Conservation (phyloP, 2,888 invertebrate species). For the Caenorhabditis sulstoni region DNA sequence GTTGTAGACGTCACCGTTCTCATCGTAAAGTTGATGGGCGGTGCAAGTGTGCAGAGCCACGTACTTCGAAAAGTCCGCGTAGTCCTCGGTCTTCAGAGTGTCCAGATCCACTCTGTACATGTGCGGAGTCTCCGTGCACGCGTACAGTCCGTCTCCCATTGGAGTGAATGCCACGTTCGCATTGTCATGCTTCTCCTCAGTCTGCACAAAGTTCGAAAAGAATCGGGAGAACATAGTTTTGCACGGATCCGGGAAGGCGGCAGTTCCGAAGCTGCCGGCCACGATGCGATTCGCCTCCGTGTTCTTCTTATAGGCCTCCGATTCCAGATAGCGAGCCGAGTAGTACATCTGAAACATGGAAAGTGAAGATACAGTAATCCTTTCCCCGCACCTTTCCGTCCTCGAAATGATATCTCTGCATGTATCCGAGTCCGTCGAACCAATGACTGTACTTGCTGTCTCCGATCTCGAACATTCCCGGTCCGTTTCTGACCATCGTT, state of each 20-base stretch:
- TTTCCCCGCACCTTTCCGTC: conserved; percentile 79
- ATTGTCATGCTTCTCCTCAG: conserved; percentile 86
- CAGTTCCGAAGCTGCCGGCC: conserved; percentile 83
- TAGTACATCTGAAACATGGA: conserved; percentile 85
- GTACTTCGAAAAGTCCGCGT: conserved; percentile 49
- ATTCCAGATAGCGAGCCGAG: conserved; percentile 87
- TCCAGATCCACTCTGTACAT: conserved; percentile 88
- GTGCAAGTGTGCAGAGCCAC: conserved; percentile 70
- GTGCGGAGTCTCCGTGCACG: conserved; percentile 89
- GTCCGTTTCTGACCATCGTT: conserved; percentile 89
- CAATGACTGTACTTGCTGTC: conserved; percentile 88
- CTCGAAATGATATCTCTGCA: conserved; percentile 80
- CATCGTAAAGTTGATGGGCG: conserved; percentile 70
- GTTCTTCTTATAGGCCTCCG: conserved; percentile 85
- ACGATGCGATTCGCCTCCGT: conserved; percentile 87
- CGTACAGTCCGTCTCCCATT: conserved; percentile 88
- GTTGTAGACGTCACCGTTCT: conserved; percentile 70
- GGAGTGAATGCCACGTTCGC: conserved; percentile 88
- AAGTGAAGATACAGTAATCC: neutral
- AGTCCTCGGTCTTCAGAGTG: conserved; percentile 86
- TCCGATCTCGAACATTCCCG: conserved; percentile 86
- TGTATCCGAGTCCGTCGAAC: conserved; percentile 90
- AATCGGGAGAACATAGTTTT: conserved; percentile 81
- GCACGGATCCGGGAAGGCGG: conserved; percentile 88
- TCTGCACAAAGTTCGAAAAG: conserved; percentile 74